Evolutionary conservation across 2,797 vertebrate genomes (phyloP), one percentile per base, ranked within the genome.

Genomic region (Nyctibius grandis): DNA sequence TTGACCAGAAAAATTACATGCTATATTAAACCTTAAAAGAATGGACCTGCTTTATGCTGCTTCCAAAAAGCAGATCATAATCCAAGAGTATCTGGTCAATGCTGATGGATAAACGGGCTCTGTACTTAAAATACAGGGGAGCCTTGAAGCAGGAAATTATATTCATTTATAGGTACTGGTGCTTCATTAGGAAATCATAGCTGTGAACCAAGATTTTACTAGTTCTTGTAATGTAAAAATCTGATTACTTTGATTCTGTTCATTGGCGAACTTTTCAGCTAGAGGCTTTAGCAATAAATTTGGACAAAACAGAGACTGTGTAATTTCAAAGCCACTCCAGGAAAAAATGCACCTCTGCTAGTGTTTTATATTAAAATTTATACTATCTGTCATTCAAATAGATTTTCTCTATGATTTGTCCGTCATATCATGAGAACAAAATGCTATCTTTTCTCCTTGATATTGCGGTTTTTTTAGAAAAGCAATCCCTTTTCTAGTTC

Each of bases 351-450:
- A 88, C 83, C 84, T 79, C 7, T 56, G 68, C 76, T 92, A 80
- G 82, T 93, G 82, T 95, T 97, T 97, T 94, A 85, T 94, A 96
- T 97, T 96, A 96, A 97, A 96, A 98, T 98, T 81, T 96, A 92
- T 97, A 85, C 40, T n/a, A 95, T 97, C 93, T 96, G 90, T 97
- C 91, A 96, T 91, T 91, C 69, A 94, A 96, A 97, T 92, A 96
- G 94, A 97, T 97, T 96, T 97, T 96, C 81, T 88, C 44, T 97
- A 61, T 97, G 96, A 97, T 97, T 97, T 97, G 89, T 94, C 94
- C 70, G 89, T 97, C 96, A 93, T 93, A 91, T 92, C 93, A 77
- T 57, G 48, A 97, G 95, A 96, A 96, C 56, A 97, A 97, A 97
- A 96, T 93, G 61, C 86, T 97, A 68, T 97, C 86, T 97, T 95